Base-by-base conservation (phyloP, 2,113 vertebrate species). In the Leptobrachium leishanense region DNA sequence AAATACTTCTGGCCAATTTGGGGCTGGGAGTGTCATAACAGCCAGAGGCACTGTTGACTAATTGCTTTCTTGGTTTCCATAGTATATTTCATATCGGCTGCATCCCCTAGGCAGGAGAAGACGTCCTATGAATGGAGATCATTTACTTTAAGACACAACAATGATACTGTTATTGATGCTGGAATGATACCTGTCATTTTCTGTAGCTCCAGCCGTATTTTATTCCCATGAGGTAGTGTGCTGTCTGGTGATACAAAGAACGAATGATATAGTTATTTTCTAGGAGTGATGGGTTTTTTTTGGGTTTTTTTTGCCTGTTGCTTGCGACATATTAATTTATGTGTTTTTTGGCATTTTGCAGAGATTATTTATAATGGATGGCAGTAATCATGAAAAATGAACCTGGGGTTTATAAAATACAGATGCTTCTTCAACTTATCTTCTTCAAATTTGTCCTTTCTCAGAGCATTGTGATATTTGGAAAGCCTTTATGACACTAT, bases 41-140 rank as follows among this genome's bases (percentile, higher is more conserved):
- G 69, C 69, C 44, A 31, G 12, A 70, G 67, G 55, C 55, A 64
- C 20, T 63, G 8, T 70, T 65, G 39, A 44, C 44, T 79, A 72
- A 79, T 79, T 79, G 69, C 69, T 65, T 77, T 63, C 66, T 41
- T 76, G 31, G n/a, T 64, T 77, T n/a, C n/a, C 68, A 63, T 63
- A 71, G 57, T 72, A 79, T 71, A 70, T 77, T 50, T 63, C 55
- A 77, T 64, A 65, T 43, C 15, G 43, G 9, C 44, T 31, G 20
- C 39, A 71, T 72, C 44, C 59, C 69, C 31, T 79, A 12, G n/a
- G 76, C 42, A 11, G 57, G 68, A 44, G 43, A 11, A 50, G 43
- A 71, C 50, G 11, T 46, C 67, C 43, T 64, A 54, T 71, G 55
- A 78, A 64, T 78, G 67, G 63, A 54, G 43, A 71, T 71, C 43